Base-by-base conservation (phyloP, 2,888 invertebrate genomes). In the Epinotia bilunana region DNA sequence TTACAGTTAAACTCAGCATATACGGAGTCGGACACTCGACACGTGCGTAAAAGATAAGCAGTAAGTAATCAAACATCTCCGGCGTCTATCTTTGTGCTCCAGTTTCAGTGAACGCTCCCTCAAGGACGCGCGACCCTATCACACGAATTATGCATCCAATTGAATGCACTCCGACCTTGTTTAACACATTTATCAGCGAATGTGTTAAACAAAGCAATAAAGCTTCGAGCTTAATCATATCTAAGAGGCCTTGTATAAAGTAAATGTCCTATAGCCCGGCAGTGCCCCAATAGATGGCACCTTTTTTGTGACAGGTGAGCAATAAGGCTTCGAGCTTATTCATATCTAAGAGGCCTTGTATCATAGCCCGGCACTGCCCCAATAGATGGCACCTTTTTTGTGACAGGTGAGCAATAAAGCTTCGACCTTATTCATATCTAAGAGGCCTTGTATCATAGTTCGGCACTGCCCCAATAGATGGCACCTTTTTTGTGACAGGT, bases 71-170 rank as follows among this genome's bases (percentile, higher is more conserved):
- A 65, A 65, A 74, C 74, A 74, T 65, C 58, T 60, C 57, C 57
- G 28, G 57, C 28, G 55, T 58, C 43, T 74, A 74, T 74, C 71
- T 74, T 71, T 67, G 61, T 76, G 73, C 67, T 74, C 73, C 74
- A 83, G 81, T 83, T 86, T 86, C 76, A 74, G 76, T 79, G 76
- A 79, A 81, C 74, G 80, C 79, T 81, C 79, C 74, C 57, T 83
- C 86, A 87, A 86, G 84, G 86, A 80, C 84, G 77, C 33, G 64
- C 72, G 76, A 79, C 80, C 79, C 76, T 80, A 77, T 76, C 77
- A 64, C 63, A 79, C 74, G 68, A 68, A 78, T 79, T 79, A 78
- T 72, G 69, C 74, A 79, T 71, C 72, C 76, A 79, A 78, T 78
- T 78, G 78, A 78, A 69, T 69, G 71, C 73, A 77, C 69, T 73